Evolutionary conservation across 2,797 vertebrate species (phyloP).

Genomic region (Loris lydekkerianus): DNA sequence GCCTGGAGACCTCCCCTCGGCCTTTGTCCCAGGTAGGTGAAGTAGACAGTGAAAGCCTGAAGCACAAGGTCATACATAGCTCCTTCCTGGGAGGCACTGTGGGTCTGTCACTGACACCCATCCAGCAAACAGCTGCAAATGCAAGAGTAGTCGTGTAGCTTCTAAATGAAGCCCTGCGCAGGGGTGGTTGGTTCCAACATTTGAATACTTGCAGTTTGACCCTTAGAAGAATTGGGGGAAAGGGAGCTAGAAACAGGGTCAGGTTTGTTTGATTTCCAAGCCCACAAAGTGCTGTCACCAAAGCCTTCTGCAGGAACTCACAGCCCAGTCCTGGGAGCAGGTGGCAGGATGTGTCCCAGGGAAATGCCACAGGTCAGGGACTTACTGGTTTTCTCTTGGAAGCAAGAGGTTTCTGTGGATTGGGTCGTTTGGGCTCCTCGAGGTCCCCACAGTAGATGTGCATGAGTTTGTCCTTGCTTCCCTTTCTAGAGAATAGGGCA

Average conservation of each 20-base stretch:
- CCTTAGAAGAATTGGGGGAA: not conserved
- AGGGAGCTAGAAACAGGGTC: not conserved
- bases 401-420: accelerated
- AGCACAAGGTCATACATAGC: accelerated
- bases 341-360: accelerated
- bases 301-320: not conserved
- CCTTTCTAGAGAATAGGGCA: not conserved
- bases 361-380: accelerated
- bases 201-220: not conserved
- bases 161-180: not conserved
- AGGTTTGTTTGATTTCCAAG: not conserved
- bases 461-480: not conserved
- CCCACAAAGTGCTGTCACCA: not conserved
- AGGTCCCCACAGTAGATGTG: not conserved
- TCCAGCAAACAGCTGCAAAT: not conserved
- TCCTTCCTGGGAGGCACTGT: not conserved
- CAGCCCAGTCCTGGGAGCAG: not conserved
- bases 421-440: not conserved
- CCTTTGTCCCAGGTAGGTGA: not conserved
- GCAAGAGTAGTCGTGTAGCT: accelerated
- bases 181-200: not conserved
- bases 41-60: not conserved
- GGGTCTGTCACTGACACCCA: not conserved
- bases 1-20: not conserved
- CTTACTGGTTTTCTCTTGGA: not conserved